A percentile compares a stretch with the other conserved stretches of the same genome.
Conservation (phyloP, 2,797 vertebrate species). For the Babyrousa celebensis region DNA sequence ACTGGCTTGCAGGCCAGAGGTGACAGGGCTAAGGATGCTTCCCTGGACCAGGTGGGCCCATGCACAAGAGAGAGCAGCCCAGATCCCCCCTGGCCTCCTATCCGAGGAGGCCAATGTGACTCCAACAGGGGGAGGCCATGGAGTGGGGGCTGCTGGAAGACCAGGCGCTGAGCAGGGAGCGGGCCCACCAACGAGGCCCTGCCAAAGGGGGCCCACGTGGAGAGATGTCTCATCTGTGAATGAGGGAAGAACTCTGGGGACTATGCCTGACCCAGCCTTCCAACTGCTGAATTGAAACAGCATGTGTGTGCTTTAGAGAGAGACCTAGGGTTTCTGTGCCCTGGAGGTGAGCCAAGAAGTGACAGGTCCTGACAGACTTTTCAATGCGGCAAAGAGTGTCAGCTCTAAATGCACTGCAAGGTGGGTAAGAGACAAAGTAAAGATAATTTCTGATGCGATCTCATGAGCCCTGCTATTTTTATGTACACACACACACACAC, state of each 20-base stretch:
- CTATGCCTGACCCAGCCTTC: neutral
- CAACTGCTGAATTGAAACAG: neutral
- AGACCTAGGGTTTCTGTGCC: neutral
- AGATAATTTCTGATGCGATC: neutral
- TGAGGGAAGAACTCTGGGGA: neutral
- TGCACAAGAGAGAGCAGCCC: neutral
- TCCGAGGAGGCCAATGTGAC: neutral
- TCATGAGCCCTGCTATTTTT: neutral
- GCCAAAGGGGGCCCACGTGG: rapidly evolving
- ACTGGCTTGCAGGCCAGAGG: neutral
- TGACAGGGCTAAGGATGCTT: neutral
- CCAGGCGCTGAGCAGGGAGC: no score
- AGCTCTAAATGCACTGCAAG: neutral
- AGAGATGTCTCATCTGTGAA: neutral
- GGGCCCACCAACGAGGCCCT: rapidly evolving
- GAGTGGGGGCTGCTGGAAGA: neutral
- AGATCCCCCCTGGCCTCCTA: neutral
- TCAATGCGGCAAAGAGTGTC: neutral
- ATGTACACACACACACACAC: neutral
- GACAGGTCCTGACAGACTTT: neutral
- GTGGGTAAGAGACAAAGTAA: neutral
- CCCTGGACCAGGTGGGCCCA: no score
- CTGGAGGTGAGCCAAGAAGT: neutral
- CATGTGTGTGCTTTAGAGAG: neutral
- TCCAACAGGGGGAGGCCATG: neutral